phyloP scores from a whole-genome alignment of 2,113 vertebrate species.

The Gymnogyps californianus region DNA sequence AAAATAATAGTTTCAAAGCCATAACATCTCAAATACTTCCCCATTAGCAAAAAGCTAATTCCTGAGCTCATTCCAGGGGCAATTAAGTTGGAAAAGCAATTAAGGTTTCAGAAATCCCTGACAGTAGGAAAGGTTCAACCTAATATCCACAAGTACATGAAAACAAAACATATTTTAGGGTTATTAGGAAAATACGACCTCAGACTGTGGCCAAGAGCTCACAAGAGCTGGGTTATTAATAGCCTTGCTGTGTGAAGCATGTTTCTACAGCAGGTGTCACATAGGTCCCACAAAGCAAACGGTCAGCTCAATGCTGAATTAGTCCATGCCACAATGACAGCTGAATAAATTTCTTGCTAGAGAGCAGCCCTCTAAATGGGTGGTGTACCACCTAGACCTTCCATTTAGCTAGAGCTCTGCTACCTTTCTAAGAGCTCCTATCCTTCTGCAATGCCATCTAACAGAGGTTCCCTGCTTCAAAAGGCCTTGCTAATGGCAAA shows the following conservation, averaged over 20 bases:
- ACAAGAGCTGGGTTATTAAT: neutral
- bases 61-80: constrained; percentile 44
- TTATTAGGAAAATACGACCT: constrained; percentile 5
- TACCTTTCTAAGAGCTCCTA: neutral
- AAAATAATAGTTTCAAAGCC: constrained; percentile 50
- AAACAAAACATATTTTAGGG: constrained; percentile 42
- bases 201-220: neutral
- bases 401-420: neutral
- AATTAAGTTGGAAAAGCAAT: constrained; percentile 58
- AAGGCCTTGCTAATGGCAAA: neutral
- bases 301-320: neutral
- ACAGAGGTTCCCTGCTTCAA: neutral
- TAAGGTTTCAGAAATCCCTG: constrained; percentile 44
- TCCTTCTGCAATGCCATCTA: neutral
- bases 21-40: constrained; percentile 35
- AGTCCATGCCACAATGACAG: neutral
- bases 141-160: constrained; percentile 8
- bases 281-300: neutral
- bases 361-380: neutral
- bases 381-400: neutral
- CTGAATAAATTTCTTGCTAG: neutral
- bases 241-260: neutral
- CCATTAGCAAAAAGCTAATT: constrained; percentile 53
- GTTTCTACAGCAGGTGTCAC: neutral
- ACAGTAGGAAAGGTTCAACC: constrained; percentile 13